phyloP scores from a whole-genome alignment of 2,888 invertebrate species.

The Latheticus oryzae region DNA sequence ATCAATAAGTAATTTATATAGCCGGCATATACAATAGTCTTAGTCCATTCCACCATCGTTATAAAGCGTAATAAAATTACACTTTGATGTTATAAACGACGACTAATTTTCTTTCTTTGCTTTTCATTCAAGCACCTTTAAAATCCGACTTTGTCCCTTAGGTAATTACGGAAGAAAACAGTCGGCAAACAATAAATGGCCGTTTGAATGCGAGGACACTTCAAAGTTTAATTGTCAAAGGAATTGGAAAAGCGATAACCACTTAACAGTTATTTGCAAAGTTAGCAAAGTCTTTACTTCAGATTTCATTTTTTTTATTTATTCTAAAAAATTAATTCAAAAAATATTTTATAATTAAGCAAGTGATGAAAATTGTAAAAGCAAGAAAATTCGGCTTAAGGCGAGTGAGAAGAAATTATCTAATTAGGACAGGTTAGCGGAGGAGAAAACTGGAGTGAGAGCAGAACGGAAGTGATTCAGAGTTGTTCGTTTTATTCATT shows the following conservation, averaged over 20 bases:
- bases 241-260: conserved; percentile 20
- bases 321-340: neutral
- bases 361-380: conserved; percentile 5
- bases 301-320: conserved; percentile 2
- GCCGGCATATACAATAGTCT: conserved; percentile 32
- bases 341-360: conserved; percentile 19
- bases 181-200: conserved; percentile 14
- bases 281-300: conserved; percentile 6
- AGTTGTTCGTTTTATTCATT: conserved; percentile 13
- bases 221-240: conserved; percentile 29
- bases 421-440: conserved; percentile 10
- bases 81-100: conserved; percentile 26
- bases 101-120: no score
- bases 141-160: neutral
- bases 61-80: conserved; percentile 27
- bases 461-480: conserved; percentile 4
- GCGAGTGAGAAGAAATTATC: conserved; percentile 1
- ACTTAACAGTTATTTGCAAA: conserved; percentile 22
- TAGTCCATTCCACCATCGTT: conserved; percentile 37
- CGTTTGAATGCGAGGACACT: conserved; percentile 14
- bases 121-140: no score
- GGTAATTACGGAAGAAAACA: conserved; percentile 13
- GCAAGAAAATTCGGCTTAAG: conserved; percentile 7
- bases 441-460: neutral
- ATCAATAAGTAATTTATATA: conserved; percentile 43